Percentiles rank a stretch among this genome's conserved stretches.
Conservation (phyloP, 2,113 vertebrate species). For the Lutjanus erythropterus region DNA sequence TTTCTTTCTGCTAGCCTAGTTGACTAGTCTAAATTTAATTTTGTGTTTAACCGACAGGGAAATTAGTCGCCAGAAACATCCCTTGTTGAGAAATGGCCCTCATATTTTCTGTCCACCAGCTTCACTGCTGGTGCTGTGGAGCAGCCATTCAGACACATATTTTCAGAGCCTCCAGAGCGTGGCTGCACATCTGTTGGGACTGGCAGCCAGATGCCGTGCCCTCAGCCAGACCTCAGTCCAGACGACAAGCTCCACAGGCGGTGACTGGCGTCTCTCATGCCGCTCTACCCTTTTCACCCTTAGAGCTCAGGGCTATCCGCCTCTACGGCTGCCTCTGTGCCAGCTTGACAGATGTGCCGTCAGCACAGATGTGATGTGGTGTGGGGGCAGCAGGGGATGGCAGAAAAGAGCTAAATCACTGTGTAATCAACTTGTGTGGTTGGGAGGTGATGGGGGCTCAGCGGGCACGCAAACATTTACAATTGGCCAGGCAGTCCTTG, state of each 20-base stretch:
- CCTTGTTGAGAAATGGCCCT: not conserved
- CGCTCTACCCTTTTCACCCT: constrained; percentile 34
- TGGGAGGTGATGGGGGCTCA: constrained; percentile 76
- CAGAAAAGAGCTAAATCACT: constrained; percentile 71
- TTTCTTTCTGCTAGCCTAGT: no score
- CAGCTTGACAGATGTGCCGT: constrained; percentile 81
- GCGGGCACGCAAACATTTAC: constrained; percentile 87
- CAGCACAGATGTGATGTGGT: constrained; percentile 67
- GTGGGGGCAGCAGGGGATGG: constrained; percentile 30
- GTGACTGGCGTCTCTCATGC: constrained; percentile 43
- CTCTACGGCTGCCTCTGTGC: constrained; percentile 63
- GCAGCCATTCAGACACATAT: constrained; percentile 38
- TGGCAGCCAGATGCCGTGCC: constrained; percentile 65
- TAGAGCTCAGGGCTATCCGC: constrained; percentile 54
- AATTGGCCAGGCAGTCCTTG: constrained; percentile 89
- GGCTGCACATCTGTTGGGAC: constrained; percentile 54
- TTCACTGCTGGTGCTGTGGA: not conserved
- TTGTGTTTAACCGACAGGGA: no score
- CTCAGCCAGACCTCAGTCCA: constrained; percentile 61
- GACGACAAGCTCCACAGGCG: constrained; percentile 57
- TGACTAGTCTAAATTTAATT: no score
- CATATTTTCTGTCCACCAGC: constrained; percentile 27
- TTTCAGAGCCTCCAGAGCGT: constrained; percentile 38
- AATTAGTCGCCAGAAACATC: no score
- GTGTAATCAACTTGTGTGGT: constrained; percentile 76